Conservation (phyloP, 2,797 vertebrate species). For the Centroberyx gerrardi region DNA sequence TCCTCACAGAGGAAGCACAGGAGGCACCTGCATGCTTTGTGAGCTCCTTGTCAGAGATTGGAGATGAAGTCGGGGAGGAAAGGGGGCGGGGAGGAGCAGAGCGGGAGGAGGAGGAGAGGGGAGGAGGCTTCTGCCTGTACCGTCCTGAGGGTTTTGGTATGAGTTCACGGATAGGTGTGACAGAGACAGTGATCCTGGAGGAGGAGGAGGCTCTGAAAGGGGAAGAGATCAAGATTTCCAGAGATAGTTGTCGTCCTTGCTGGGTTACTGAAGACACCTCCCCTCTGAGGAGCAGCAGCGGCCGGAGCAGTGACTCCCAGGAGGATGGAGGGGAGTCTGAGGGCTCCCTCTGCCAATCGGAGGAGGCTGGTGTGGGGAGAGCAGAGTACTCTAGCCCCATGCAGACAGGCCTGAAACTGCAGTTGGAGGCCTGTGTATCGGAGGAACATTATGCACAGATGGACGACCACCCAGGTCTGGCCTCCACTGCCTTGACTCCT, state of each 20-base stretch:
- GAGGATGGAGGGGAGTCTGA: slow-evolving; percentile 81
- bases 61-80: slow-evolving; percentile 87
- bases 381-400: slow-evolving; percentile 63
- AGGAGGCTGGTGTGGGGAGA: slow-evolving; percentile 56
- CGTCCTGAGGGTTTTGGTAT: slow-evolving; percentile 66
- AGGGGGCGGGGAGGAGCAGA: slow-evolving; percentile 71
- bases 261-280: slow-evolving; percentile 83
- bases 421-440: slow-evolving; percentile 80
- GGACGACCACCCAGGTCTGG: slow-evolving; percentile 57
- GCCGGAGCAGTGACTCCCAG: slow-evolving; percentile 82
- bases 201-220: slow-evolving; percentile 77
- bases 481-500: slow-evolving; percentile 66
- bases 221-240: slow-evolving; percentile 69
- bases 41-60: slow-evolving; percentile 86
- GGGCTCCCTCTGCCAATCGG: slow-evolving; percentile 76
- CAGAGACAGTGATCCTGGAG: slow-evolving; percentile 74
- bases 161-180: slow-evolving; percentile 62
- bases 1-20: slow-evolving; percentile 87
- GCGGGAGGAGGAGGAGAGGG: slow-evolving; percentile 72
- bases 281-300: slow-evolving; percentile 80
- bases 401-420: slow-evolving; percentile 78
- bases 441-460: slow-evolving; percentile 74
- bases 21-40: slow-evolving; percentile 87
- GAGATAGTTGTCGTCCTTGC: slow-evolving; percentile 77
- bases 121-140: slow-evolving; percentile 65